Evolutionary conservation across 2,113 vertebrate genomes (phyloP).

Genomic region (Microtus oregoni): DNA sequence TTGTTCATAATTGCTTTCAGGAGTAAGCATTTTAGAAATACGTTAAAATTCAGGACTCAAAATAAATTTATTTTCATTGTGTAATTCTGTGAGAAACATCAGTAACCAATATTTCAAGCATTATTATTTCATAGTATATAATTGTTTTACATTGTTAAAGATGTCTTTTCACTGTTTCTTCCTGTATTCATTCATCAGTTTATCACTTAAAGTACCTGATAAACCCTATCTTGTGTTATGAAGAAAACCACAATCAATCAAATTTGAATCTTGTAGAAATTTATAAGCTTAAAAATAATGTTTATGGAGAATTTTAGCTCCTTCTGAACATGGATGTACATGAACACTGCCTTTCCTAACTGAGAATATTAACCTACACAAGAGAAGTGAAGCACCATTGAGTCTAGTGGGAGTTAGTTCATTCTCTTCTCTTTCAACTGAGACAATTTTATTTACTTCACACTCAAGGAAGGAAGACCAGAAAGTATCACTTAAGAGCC

Average conservation of each 20-base stretch:
- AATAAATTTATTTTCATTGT: not conserved
- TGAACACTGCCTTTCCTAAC: not conserved
- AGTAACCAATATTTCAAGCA: not conserved
- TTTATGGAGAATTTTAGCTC: not conserved
- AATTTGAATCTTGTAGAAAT: constrained; percentile 41
- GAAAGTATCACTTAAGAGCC: not conserved
- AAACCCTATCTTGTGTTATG: not conserved
- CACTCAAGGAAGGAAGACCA: not conserved
- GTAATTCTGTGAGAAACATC: constrained; percentile 20
- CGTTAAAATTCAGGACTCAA: constrained; percentile 18
- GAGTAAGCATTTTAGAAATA: constrained; percentile 44
- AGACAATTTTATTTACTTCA: not conserved
- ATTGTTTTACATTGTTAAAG: constrained; percentile 28
- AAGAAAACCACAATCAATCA: constrained; percentile 7
- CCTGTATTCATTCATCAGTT: constrained; percentile 14
- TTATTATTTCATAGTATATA: constrained; percentile 15
- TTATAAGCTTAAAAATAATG: constrained; percentile 35
- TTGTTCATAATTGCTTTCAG: not conserved
- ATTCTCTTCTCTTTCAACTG: not conserved
- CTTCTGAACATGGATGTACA: not conserved
- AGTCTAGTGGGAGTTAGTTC: not conserved
- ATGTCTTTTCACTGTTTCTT: not conserved
- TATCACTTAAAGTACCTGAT: not conserved
- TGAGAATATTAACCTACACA: not conserved
- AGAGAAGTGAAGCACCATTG: not conserved